These are phyloP conservation scores for Frieseomelitta varia DNA, from an alignment of 1,140 invertebrate genomes.

Conservation along the genomic window DNA sequence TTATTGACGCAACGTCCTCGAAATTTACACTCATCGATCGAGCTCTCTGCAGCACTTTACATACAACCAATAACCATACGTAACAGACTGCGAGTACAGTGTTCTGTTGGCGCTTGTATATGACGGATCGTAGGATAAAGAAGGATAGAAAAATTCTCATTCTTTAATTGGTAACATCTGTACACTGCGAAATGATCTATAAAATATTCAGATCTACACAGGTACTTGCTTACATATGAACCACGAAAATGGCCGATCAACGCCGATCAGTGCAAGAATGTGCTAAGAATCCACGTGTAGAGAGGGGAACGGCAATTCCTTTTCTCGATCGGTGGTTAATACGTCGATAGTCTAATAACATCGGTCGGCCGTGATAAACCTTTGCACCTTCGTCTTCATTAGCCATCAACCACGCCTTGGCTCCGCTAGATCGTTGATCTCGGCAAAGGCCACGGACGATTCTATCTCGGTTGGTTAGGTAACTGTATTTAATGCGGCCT, in stretches of 20 bases:
- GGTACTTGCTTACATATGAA: not conserved
- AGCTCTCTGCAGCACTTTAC: not conserved
- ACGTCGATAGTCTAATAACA: slow-evolving; percentile 62
- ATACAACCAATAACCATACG: not conserved
- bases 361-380: slow-evolving; percentile 47
- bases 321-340: slow-evolving; percentile 53
- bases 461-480: slow-evolving; percentile 38
- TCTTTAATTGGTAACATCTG: not conserved
- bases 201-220: not conserved
- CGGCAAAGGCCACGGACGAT: slow-evolving; percentile 35
- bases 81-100: not conserved
- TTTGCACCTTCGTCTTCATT: slow-evolving; percentile 69
- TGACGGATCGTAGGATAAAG: slow-evolving; percentile 30
- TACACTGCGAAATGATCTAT: not conserved
- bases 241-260: not conserved
- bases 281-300: slow-evolving; percentile 16
- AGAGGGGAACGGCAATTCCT: slow-evolving; percentile 48
- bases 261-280: slow-evolving; percentile 23
- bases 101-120: not conserved
- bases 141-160: not conserved
- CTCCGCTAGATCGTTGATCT: slow-evolving; percentile 61
- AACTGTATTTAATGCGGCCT: slow-evolving; percentile 39
- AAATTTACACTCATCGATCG: not conserved
- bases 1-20: not conserved
- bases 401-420: slow-evolving; percentile 60